Base-by-base conservation (phyloP, 1,140 invertebrate species). In the Augochlora pura region DNA sequence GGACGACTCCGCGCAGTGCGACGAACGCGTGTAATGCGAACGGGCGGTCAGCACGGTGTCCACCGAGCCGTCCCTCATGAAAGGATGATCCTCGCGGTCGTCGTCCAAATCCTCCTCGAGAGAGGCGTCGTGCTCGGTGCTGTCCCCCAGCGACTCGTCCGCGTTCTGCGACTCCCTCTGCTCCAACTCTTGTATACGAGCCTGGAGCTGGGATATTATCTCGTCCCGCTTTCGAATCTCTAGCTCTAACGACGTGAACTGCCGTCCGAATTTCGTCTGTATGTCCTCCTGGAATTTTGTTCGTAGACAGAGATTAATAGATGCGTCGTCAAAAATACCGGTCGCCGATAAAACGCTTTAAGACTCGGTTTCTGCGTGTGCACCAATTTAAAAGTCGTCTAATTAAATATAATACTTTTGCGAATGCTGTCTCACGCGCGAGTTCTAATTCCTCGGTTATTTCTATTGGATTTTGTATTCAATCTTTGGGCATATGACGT, bases 161-260 rank as follows among this genome's bases (percentile, higher is more conserved):
- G 12, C 67, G 57, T 32, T 67, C 8, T 21, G 42, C 21, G 67
- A 57, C 18, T 90, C 87, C 0, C 68, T 59, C 73, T 92, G 93
- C 89, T 96, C 96, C 62, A 97, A 88, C 82, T 96, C 95, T 82
- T 94, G 94, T 69, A 97, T 96, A 73, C 96, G 93, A 32, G 94
- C 92, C 89, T 96, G 96, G 16, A 98, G 93, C 88, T 96, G 95
- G 14, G 93, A 94, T 82, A 97, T 97, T 57, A 97, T 95, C 86
- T 96, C 95, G 89, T 97, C 97, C 10, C 96, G 94, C 76, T 95
- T 95, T 12, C 94, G 93, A 14, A 97, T 95, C 92, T 97, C 97
- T 57, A 95, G 93, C 90, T 97, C 96, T 86, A 98, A 92, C 60
- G 94, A 95, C 25, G 94, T 94, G 87, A 97, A 96, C 60, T 96